Conservation (phyloP, 2,797 vertebrate species). For the Sebastes nivosus region DNA sequence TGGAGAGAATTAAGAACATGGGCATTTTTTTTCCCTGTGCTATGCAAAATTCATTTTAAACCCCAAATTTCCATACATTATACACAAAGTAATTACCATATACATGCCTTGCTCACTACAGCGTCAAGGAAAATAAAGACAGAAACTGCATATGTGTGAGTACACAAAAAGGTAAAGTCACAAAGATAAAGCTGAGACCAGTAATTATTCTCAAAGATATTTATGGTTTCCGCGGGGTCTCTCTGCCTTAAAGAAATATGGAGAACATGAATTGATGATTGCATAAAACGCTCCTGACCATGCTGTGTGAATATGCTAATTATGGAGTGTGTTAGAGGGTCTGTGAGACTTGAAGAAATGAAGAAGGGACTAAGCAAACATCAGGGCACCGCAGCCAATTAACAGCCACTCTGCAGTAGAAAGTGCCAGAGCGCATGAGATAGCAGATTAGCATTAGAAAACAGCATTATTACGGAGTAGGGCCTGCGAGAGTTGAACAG, state of each 20-base stretch:
- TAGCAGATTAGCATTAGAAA: constrained; percentile 62
- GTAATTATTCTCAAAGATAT: constrained; percentile 1
- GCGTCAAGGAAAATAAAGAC: not conserved
- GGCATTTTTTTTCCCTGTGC: not conserved
- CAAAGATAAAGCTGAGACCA: not conserved
- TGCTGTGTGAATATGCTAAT: constrained; percentile 20
- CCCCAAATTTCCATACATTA: constrained; percentile 12
- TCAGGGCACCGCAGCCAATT: constrained; percentile 46
- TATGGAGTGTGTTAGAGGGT: constrained; percentile 5
- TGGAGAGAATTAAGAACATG: constrained; percentile 36
- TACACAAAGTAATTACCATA: constrained; percentile 57
- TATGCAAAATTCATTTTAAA: constrained; percentile 11
- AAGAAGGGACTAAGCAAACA: constrained; percentile 50
- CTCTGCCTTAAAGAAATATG: not conserved
- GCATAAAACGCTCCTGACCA: not conserved
- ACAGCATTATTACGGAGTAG: constrained; percentile 44
- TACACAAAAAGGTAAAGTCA: not conserved
- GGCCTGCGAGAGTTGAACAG: constrained; percentile 34
- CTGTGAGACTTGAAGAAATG: constrained; percentile 23
- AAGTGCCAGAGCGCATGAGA: constrained; percentile 53
- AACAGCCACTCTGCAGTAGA: constrained; percentile 34
- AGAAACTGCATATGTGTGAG: not conserved
- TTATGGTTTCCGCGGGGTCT: not conserved
- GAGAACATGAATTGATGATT: not conserved
- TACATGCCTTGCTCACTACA: constrained; percentile 16